Evolutionary conservation across 2,797 vertebrate genomes (phyloP), one percentile per base, ranked within the genome.

Genomic region (Apogon hyalosoma): DNA sequence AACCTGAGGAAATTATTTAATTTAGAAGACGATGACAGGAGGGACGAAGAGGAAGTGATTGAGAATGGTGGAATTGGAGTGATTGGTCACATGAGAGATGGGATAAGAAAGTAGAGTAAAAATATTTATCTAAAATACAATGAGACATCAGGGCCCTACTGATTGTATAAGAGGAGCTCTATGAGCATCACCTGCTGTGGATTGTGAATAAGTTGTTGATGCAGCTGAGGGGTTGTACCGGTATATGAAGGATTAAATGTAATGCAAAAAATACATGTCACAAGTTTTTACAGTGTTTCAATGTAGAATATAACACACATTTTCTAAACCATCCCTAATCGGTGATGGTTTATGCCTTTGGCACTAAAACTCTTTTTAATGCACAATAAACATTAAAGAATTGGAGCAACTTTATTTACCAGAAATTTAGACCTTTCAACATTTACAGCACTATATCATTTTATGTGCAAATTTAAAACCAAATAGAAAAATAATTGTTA

Each of bases 41-140:
- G 52, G 53, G 79, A 69, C 18, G 64, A 75, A 84, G 84, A 86
- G 88, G 72, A 91, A 83, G 91, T 90, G 86, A 88, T 77, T 31
- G 74, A 80, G 78, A 77, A 59, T 45, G 68, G 57, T 60, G 59
- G 69, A 55, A 73, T 53, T 60, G 61, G 63, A 80, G 69, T 15
- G 80, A 71, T 65, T 69, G 83, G 77, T 76, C 24, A 64, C 71
- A 83, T 61, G 52, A 68, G 38, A 75, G 87, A 66, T 58, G 80
- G 86, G 57, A 71, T 69, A 48, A 72, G 79, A 75, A 88, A 84
- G 87, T 87, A 78, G 82, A 78, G 67, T 50, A 73, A 83, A 54
- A 69, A 51, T 72, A 87, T 83, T 75, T 69, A 80, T 36, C 7
- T 65, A 14, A 42, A 60, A 69, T 19, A 46, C 39, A 53, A 63